Evolutionary conservation across 2,888 invertebrate species (phyloP), one percentile per base, ranked within the genome.

Genomic region (Embidobia sp.): DNA sequence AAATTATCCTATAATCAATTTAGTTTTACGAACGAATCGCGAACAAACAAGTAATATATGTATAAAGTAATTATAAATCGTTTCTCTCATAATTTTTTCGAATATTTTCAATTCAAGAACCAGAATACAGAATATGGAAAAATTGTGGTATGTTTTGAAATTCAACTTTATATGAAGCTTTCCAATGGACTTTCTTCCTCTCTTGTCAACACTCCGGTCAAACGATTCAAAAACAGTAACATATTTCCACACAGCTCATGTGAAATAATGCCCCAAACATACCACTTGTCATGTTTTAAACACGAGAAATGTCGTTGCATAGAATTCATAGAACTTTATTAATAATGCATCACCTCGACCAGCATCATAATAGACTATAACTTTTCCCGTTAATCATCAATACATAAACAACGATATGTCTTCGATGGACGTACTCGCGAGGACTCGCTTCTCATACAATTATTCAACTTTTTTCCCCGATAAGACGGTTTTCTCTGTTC

Each of bases 361-460:
- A 19, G 13, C 51, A 8, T 31, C 18, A 27, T 55, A 10, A n/a
- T n/a, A n/a, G n/a, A n/a, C n/a, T 19, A 40, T 26, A 37, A 18
- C 11, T 22, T 18, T 61, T 13, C 10, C 8, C 61, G n/a, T 10
- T 61, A 10, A 27, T 11, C 49, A 44, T 51, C 55, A 66, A 44
- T 19, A 29, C 61, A 18, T 16, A 63, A 61, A 64, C 42, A 46
- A 13, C 35, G 46, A 70, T 70, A 70, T 70, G 69, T 70, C n/a
- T 70, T 42, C 22, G 59, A 51, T 46, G 70, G 70, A 70, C 70
- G 70, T 61, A 46, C 19, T 69, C 51, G 18, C 61, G 37, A 49
- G 27, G 46, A 27, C 44, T 51, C 29, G 31, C 42, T 42, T 18
- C 7, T 11, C 49, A 16, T 37, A 11, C 8, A 6, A 18, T 13